Evolutionary conservation across 2,113 vertebrate species (phyloP), one percentile per base, ranked within the genome.

Genomic region (Vanacampus margaritifer): DNA sequence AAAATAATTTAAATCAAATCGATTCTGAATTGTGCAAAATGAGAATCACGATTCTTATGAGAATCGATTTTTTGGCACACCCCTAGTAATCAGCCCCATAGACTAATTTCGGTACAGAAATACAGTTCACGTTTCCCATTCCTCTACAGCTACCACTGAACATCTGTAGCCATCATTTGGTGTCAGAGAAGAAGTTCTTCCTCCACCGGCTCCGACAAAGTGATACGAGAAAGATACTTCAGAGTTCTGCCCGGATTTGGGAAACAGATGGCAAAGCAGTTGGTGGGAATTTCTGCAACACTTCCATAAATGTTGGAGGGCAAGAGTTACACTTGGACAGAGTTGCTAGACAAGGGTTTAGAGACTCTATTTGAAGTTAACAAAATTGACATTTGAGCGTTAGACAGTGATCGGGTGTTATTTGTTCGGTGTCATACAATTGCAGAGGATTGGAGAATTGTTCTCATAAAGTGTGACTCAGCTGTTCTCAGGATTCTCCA

Each of bases 251-350:
- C 79, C 73, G 75, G 37, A 41, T 69, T 58, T 80, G 53, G 76
- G 50, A 84, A 88, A 88, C 91, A 92, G 89, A 91, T 90, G 89
- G 90, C 72, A 36, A 80, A 85, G 74, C 89, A 90, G 88, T 89
- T 89, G 87, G 90, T 86, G 84, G 76, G 85, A 88, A 87, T 89
- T 83, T 87, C 72, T 65, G 79, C 66, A 73, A 80, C 35, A 77
- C 79, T 79, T 71, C 65, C 72, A 61, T 80, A 80, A 74, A 79
- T 78, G 75, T 78, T 76, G 65, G 64, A 50, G 50, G 79, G 68
- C 68, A 68, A 72, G 71, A 81, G 61, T 81, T 75, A 77, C 65
- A 51, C 45, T 39, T 23, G 39, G 11, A 39, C 21, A 13, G 39
- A 62, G 7, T 43, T 24, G 26, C 37, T 41, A 43, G 59, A 62